Evolutionary conservation across 2,888 invertebrate genomes (phyloP).

Genomic region (Oxyscelio sp.): DNA sequence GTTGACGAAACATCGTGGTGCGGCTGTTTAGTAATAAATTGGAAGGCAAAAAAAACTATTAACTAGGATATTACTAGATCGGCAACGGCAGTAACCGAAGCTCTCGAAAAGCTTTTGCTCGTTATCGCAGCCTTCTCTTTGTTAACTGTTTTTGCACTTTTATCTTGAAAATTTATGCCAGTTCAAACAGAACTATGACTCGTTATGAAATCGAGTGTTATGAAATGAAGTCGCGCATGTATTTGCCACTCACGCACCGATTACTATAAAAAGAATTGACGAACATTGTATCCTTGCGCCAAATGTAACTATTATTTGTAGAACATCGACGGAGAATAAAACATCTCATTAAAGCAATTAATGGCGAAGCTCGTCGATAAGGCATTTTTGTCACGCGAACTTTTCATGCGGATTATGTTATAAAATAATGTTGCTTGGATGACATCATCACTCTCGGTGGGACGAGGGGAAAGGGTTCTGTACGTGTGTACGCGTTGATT

Average conservation of each 20-base stretch:
- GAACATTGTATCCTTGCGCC: not conserved
- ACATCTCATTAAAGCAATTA: constrained; percentile 27
- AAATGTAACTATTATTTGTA: constrained; percentile 3
- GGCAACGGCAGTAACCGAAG: no score
- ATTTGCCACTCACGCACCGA: not conserved
- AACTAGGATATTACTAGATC: no score
- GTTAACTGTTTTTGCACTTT: no score
- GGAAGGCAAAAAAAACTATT: no score
- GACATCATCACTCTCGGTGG: constrained; percentile 65
- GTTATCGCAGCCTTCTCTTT: no score
- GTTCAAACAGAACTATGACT: constrained; percentile 37
- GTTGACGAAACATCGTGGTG: no score
- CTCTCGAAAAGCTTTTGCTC: no score
- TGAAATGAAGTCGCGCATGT: no score
- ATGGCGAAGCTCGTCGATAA: constrained; percentile 42
- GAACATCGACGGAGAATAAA: constrained; percentile 12
- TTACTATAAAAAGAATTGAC: constrained; percentile 17
- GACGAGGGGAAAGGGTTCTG: no score
- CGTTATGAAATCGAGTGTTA: constrained; percentile 40
- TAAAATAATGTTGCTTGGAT: constrained; percentile 70
- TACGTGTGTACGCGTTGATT: no score
- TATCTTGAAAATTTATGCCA: constrained; percentile 55
- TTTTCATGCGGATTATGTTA: constrained; percentile 46
- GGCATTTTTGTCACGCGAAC: constrained; percentile 64
- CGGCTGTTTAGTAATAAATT: no score